Base-by-base conservation (phyloP, 2,888 invertebrate genomes). In the Cremastinae sp. region DNA sequence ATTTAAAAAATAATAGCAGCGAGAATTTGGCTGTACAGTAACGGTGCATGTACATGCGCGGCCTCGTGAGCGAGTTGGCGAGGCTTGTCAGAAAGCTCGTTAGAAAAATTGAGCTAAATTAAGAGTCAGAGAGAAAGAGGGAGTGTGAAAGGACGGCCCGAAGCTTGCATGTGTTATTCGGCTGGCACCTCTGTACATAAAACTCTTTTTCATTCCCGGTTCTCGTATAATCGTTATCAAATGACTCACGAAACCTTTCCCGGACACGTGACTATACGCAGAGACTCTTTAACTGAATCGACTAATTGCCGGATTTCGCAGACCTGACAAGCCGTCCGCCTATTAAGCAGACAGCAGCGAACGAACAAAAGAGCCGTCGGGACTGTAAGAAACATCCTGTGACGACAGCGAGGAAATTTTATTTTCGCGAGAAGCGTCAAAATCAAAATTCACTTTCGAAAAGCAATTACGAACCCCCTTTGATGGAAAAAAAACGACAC, bases 211-310 rank as follows among this genome's bases (percentile, higher is more conserved):
- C 10, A 45, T 14, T 45, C 28, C 22, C 28, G 2, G n/a, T 53
- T 10, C 56, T 18, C 16, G 43, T 38, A 38, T 49, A 62, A 62
- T 62, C 38, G 51, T 49, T 62, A 62, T 49, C 61, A 62, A 49
- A 62, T 49, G 49, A 43, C 47, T 38, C 62, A 49, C 38, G 38
- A 56, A 34, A 5, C 49, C 28, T 47, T 47, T 49, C 36, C 18
- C 5, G 3, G 14, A 14, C 45, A n/a, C 28, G 28, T 45, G 45
- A 45, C 49, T 47, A 47, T n/a, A n/a, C n/a, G n/a, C 38, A 49
- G 36, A 3, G n/a, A n/a, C n/a, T 10, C 10, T 49, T 56, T n/a
- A n/a, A 18, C 34, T 18, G 10, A 45, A 45, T 49, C 20, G n/a
- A 49, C 49, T 62, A 62, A 62, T 62, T 62, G 62, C 28, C 5